Conservation (phyloP, 2,797 vertebrate genomes). For the Poeciliopsis turneri region DNA sequence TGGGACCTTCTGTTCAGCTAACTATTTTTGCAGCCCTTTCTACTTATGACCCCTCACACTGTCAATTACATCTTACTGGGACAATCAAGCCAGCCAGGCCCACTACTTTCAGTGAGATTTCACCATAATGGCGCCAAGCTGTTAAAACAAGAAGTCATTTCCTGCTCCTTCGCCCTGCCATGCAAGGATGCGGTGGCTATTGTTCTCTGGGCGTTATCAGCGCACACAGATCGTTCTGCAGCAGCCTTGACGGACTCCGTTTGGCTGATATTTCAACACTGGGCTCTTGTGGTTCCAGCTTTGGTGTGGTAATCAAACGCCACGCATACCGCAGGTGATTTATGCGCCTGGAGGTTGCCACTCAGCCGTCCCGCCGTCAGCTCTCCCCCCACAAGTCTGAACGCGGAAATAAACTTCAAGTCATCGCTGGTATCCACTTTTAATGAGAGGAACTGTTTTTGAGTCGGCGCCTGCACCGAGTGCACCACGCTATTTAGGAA, state of each 20-base stretch:
- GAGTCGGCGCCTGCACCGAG: neutral
- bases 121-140: neutral
- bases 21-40: constrained; percentile 74
- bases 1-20: constrained; percentile 74
- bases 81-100: neutral
- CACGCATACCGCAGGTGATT: constrained; percentile 64
- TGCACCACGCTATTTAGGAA: neutral
- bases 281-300: constrained; percentile 57
- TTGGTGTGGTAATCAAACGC: constrained; percentile 56
- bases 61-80: constrained; percentile 52
- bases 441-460: constrained; percentile 1
- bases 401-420: constrained; percentile 33
- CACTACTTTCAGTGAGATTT: neutral
- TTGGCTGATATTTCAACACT: constrained; percentile 68
- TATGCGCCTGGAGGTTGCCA: constrained; percentile 43
- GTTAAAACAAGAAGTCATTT: neutral
- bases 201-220: constrained; percentile 4
- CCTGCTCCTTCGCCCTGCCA: neutral
- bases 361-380: constrained; percentile 19
- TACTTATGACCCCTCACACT: constrained; percentile 59
- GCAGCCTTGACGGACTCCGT: constrained; percentile 49
- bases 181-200: neutral
- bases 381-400: constrained; percentile 16
- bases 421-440: neutral
- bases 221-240: constrained; percentile 30